phyloP scores from a whole-genome alignment of 2,888 invertebrate genomes.

The Meteorus cinctellus region DNA sequence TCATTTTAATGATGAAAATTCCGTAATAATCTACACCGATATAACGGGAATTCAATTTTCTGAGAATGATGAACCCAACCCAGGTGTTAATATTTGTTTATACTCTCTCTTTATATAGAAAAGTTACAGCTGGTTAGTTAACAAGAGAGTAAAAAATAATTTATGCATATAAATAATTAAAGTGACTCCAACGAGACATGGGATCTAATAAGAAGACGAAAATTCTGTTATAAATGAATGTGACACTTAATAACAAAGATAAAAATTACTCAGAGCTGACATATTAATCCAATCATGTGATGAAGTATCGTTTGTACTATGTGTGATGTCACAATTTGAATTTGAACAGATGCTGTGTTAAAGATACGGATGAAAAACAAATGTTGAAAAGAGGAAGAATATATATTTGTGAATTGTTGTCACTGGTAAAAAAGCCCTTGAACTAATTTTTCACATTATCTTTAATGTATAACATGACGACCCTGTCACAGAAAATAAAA shows the following conservation, averaged over 20 bases:
- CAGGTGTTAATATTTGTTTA: not conserved
- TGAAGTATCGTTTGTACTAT: too few species aligned
- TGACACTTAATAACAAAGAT: too few species aligned
- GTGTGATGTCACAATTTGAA: too few species aligned
- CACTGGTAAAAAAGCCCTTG: not conserved
- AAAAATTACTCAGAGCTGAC: too few species aligned
- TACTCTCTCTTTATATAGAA: not conserved
- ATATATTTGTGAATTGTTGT: too few species aligned
- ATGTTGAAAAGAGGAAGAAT: not conserved
- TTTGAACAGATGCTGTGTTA: not conserved
- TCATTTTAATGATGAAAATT: not conserved
- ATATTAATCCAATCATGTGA: too few species aligned
- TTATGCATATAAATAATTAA: not conserved
- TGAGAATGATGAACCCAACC: not conserved
- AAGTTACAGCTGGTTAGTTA: not conserved
- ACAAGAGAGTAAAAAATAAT: not conserved
- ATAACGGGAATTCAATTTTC: slow-evolving; percentile 1
- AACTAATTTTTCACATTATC: not conserved
- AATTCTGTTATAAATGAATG: too few species aligned
- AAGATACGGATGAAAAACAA: not conserved
- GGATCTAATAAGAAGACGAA: not conserved
- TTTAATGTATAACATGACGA: too few species aligned
- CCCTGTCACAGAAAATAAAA: too few species aligned
- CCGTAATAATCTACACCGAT: not conserved
- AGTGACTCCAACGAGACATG: not conserved